Evolutionary conservation across 2,888 invertebrate genomes (phyloP), one percentile per base, ranked within the genome.

Genomic region (Hypselothyrea guttata): DNA sequence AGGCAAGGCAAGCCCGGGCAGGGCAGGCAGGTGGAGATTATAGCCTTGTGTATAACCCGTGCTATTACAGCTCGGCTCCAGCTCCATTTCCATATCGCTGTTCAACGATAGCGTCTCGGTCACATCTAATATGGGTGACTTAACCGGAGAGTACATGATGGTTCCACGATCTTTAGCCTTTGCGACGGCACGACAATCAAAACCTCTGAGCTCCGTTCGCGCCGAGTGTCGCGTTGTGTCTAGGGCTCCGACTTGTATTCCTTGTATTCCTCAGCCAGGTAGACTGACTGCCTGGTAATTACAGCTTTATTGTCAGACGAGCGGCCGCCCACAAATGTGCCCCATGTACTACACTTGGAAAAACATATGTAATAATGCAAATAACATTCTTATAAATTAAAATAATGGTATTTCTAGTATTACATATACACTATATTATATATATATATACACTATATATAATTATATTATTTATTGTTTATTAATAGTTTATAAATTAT

Each of bases 101-200:
- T 72, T 68, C 46, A 76, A 18, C 1, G 85, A 74, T 1, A 75
- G 38, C 3, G 76, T 81, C 16, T 88, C 88, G 16, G 87, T 86
- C 4, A 88, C 87, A 66, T 88, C 87, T 27, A 88, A 63, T n/a
- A 88, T 76, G 1, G 87, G 88, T 16, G 87, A 88, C 15, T 79
- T 78, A 33, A 75, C 53, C 22, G 76, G 76, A 27, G 76, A 77
- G 15, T 77, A 84, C 76, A 77, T 77, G n/a, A 5, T 46, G 30
- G 28, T 9, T 18, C 38, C 1, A 2, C 22, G 27, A 8, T 30
- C 8, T 37, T 27, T 27, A 33, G 47, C 16, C 16, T 30, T 22
- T 22, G 22, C 22, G 22, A 22, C 22, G 34, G 37, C 15, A 18
- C n/a, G 1, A 31, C 35, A 16, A n/a, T n/a, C n/a, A n/a, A n/a